A percentile compares a stretch with the other conserved stretches of the same genome.
phyloP scores from a whole-genome alignment of 2,888 invertebrate genomes.

The Drosophila ustulata region DNA sequence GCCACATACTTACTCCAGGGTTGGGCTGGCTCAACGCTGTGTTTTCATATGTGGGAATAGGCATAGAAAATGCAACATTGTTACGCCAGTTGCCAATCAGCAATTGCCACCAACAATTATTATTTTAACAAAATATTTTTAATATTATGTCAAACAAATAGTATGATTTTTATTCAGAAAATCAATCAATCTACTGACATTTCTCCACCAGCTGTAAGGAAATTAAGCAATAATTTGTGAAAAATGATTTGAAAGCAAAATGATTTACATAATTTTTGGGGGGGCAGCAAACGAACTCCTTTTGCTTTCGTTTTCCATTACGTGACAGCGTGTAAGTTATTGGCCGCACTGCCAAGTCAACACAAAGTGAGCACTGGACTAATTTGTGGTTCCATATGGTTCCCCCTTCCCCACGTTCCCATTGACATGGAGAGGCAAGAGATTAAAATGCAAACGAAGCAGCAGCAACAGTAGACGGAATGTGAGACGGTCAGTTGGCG shows the following conservation, averaged over 20 bases:
- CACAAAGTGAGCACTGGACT: conserved; percentile 67
- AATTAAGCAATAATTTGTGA: conserved; percentile 8
- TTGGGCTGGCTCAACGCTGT: conserved; percentile 36
- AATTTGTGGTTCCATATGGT: conserved; percentile 67
- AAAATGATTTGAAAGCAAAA: conserved; percentile 26
- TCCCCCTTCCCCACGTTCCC: background rate
- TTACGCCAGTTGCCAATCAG: conserved; percentile 4
- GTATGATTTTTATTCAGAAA: too few relatives aligned
- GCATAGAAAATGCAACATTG: conserved; percentile 8
- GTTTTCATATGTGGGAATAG: conserved; percentile 21
- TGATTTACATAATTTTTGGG: conserved; percentile 65
- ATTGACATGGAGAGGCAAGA: conserved; percentile 18
- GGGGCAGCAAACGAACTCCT: conserved; percentile 25
- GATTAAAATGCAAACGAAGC: conserved; percentile 81
- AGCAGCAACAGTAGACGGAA: conserved; percentile 37
- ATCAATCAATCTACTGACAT: background rate
- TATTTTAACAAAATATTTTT: background rate
- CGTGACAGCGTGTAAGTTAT: conserved; percentile 69
- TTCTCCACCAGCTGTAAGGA: background rate
- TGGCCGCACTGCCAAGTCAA: conserved; percentile 77
- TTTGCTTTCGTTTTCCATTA: conserved; percentile 60
- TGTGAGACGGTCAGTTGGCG: conserved; percentile 45
- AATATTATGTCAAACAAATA: too few relatives aligned
- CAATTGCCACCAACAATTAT: background rate
- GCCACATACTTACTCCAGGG: conserved; percentile 39